These are phyloP conservation scores for Mamestra brassicae DNA, from an alignment of 2,888 invertebrate species.

Conservation along the genomic window DNA sequence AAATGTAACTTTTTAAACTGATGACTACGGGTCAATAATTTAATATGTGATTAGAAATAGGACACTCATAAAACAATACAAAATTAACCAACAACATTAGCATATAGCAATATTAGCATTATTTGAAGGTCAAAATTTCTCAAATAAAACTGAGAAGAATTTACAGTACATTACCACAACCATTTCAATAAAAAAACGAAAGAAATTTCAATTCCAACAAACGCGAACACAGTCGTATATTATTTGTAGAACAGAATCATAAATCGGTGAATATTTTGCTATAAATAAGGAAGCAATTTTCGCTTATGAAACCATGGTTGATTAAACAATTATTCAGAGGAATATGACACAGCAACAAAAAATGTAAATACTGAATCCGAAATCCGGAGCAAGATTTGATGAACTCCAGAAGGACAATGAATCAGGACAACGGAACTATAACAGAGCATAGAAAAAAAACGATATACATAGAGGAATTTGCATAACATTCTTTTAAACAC, in stretches of 20 bases:
- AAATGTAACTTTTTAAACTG: not conserved
- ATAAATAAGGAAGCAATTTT: conserved; percentile 19
- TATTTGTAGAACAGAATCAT: not conserved
- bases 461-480: conserved; percentile 40
- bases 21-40: not conserved
- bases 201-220: not conserved
- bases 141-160: not conserved
- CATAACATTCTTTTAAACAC: conserved; percentile 27
- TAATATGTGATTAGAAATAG: not conserved
- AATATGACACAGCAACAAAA: conserved; percentile 16
- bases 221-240: not conserved
- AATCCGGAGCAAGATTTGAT: conserved; percentile 20
- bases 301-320: not conserved
- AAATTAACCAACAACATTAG: too few relatives aligned
- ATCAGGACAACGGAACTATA: not conserved
- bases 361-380: not conserved
- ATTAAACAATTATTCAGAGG: conserved; percentile 16
- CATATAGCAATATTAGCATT: not conserved
- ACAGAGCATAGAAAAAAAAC: conserved; percentile 6
- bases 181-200: not conserved
- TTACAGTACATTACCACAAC: not conserved
- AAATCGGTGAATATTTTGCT: not conserved
- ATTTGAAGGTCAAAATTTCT: not conserved
- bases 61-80: not conserved
- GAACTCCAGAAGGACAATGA: conserved; percentile 5